Conservation (phyloP, 2,888 invertebrate genomes). For the Netelia melanura region DNA sequence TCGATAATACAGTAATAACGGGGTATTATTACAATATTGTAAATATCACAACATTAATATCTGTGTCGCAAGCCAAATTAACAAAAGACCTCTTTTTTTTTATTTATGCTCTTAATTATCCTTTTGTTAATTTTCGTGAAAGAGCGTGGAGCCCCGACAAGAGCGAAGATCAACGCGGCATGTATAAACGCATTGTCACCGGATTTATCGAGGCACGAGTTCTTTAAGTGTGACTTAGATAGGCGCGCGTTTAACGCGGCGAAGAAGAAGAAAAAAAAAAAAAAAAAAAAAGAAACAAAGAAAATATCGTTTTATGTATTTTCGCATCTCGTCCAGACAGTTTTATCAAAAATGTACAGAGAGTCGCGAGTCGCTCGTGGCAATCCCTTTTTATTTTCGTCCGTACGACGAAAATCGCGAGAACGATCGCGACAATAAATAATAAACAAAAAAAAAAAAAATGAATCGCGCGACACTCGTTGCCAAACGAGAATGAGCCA, state of each 20-base stretch:
- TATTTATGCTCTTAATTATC: constrained; percentile 35
- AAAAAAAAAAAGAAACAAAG: constrained; percentile 26
- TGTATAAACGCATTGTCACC: neutral
- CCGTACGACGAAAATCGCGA: no score
- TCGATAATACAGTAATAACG: constrained; percentile 82
- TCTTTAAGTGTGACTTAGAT: constrained; percentile 51
- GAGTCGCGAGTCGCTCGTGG: neutral
- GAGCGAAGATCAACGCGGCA: constrained; percentile 32
- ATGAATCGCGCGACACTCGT: no score
- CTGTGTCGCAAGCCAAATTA: constrained; percentile 77
- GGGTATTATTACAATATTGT: constrained; percentile 80
- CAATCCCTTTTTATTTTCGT: neutral
- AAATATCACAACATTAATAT: constrained; percentile 84
- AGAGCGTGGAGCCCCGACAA: no score
- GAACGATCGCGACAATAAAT: no score
- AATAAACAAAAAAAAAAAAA: no score
- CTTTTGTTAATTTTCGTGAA: constrained; percentile 36
- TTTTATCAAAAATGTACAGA: constrained; percentile 41
- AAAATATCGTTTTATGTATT: constrained; percentile 33
- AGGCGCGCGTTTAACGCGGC: constrained; percentile 23
- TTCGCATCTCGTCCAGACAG: constrained; percentile 20
- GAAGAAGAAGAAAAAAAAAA: constrained; percentile 15
- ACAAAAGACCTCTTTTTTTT: constrained; percentile 72
- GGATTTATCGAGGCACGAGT: neutral
- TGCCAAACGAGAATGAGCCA: no score